Conservation (phyloP, 2,797 vertebrate species). For the Galago senegalensis region DNA sequence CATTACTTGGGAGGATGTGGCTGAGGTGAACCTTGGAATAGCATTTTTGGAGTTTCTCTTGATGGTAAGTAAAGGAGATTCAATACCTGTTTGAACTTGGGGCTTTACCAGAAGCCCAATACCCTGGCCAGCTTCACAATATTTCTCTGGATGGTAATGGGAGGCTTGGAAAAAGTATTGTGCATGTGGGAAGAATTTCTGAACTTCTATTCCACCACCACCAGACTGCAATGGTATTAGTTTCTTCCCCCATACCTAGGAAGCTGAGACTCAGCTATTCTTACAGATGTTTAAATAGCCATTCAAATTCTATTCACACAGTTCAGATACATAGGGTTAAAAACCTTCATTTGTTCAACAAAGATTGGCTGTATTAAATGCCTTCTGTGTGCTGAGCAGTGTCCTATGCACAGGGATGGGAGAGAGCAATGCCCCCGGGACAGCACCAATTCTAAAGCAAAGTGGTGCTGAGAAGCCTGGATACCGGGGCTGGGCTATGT, state of each 20-base stretch:
- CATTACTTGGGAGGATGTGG: background rate
- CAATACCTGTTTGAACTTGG: background rate
- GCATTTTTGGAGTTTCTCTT: background rate
- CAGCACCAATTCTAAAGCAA: background rate
- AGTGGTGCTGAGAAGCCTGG: background rate
- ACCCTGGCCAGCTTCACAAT: background rate
- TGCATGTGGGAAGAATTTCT: background rate
- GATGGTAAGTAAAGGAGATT: background rate
- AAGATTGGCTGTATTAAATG: background rate
- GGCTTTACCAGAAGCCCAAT: background rate
- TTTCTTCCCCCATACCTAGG: background rate
- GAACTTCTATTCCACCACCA: background rate
- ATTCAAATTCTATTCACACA: background rate
- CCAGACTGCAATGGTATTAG: background rate
- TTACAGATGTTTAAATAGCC: background rate
- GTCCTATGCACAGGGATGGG: background rate
- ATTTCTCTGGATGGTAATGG: background rate
- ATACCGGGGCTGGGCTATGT: background rate
- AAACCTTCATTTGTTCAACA: background rate
- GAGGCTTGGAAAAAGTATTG: background rate
- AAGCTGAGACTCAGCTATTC: background rate
- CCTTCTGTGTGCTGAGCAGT: background rate
- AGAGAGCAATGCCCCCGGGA: background rate
- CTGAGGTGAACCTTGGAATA: background rate
- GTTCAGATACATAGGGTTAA: background rate